Base-by-base conservation (phyloP, 1,140 invertebrate genomes). In the Octopus bimaculoides region DNA sequence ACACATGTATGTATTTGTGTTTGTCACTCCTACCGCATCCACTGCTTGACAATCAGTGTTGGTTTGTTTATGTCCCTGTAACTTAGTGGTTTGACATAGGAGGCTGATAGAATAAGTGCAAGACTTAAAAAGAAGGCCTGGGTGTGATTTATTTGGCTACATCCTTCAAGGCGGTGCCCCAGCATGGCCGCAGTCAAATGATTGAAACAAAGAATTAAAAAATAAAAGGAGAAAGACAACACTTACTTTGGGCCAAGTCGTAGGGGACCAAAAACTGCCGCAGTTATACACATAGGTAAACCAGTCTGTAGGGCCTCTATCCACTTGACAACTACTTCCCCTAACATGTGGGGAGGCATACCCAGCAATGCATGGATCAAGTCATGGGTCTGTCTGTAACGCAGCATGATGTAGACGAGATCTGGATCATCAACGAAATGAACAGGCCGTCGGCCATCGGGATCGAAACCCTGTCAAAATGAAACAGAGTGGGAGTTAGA, bases 381-480 rank as follows among this genome's bases (percentile, higher is more conserved):
- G 91, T 99, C 98, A 89, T 99, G 98, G 20, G 95, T 94, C 91
- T 99, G 97, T 83, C 98, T 93, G 89, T 99, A 99, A 73, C 98
- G 92, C 90, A 97, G 96, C 94, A 99, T 98, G 5, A 99, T 94
- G 91, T 99, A 99, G 26, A 96, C 96, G 78, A 98, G 90, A 81
- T 98, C 94, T 6, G 94, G 90, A 90, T 99, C 95, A 86, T 97
- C 93, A 54, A 99, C 93, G 91, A 98, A 99, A 84, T 95, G 94
- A 1, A 99, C 97, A 55, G 93, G 91, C 81, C 94, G 90, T 83
- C 98, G 92, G 56, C 95, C 94, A 92, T 99, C 97, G 5, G 98
- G 96, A 17, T 95, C 96, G n/a, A 98, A 96, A 85, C 95, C 93
- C 94, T 95, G 84, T 17, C 91, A 90, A 78, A 81, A 84, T 82